Base-by-base conservation (phyloP, 2,113 vertebrate genomes). In the Herpetotheres cachinnans region DNA sequence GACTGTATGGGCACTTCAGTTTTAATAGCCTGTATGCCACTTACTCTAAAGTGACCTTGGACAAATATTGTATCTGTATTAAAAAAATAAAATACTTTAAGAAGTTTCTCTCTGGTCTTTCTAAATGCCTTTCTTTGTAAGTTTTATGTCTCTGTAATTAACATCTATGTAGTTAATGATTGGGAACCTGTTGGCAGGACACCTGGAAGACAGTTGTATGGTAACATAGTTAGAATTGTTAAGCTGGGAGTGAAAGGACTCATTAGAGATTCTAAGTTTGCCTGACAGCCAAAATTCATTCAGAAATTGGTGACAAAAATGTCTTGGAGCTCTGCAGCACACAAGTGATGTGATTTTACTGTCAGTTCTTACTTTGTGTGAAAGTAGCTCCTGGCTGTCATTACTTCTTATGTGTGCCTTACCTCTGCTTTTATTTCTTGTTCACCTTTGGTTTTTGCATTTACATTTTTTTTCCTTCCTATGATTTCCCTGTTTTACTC, bases 21-120 rank as follows among this genome's bases (percentile, higher is more conserved):
- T 98, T 97, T 97, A 97, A 96, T 98, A 96, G 95, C 91, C 97
- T 96, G 80, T 95, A 96, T 96, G 93, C 80, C 86, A 61, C 96
- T 97, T 96, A 96, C 94, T 97, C 96, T 98, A n/a, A 98, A 99
- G 98, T 98, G 98, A 98, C 97, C 96, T 98, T 97, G 92, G 85
- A 96, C 94, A 63, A 96, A 72, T 59, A 94, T 50, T 95, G 66
- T 96, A 62, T 94, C 40, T 94, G 79, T 96, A 94, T 96, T 21
- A 71, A 91, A 77, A 95, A 92, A 96, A 98, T 97, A 97, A 97
- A 97, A 81, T 97, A 80, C 88, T 95, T 89, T 67, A 93, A 86
- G 73, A 95, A 96, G 62, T 85, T 98, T 95, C 65, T 88, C 94
- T 98, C 98, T 98, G 86, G 97, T 98, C 93, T 98, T 97, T 96